phyloP scores from a whole-genome alignment of 2,797 vertebrate species.

The Tiaroga cobitis region DNA sequence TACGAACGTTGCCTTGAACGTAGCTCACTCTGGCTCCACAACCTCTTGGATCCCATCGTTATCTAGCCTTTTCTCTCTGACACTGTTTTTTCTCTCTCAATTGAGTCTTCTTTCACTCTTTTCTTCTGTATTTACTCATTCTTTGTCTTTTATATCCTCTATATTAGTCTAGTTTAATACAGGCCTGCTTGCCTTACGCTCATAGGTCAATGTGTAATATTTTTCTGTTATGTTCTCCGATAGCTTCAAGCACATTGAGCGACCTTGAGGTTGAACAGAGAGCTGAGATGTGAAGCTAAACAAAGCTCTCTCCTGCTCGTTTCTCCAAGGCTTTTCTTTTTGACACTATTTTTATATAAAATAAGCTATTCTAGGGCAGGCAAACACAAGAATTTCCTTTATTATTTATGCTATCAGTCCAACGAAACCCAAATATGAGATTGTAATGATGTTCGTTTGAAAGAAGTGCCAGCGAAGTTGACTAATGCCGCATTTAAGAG shows the following conservation, averaged over 20 bases:
- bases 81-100: slow-evolving; percentile 49
- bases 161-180: slow-evolving; percentile 53
- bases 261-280: slow-evolving; percentile 66
- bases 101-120: slow-evolving; percentile 19
- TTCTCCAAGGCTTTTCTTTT: slow-evolving; percentile 23
- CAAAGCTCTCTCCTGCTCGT: slow-evolving; percentile 59
- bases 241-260: slow-evolving; percentile 65
- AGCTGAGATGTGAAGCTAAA: slow-evolving; percentile 58
- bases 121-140: slow-evolving; percentile 49
- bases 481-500: slow-evolving; percentile 61
- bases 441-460: slow-evolving; percentile 68
- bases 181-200: not conserved
- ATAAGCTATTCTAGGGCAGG: not conserved
- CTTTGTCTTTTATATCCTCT: not conserved
- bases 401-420: not conserved
- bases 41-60: slow-evolving; percentile 46
- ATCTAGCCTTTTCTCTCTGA: slow-evolving; percentile 20
- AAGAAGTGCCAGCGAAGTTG: slow-evolving; percentile 66
- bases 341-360: not conserved
- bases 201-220: slow-evolving; percentile 64
- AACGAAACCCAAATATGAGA: not conserved
- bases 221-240: slow-evolving; percentile 66
- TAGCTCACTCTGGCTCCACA: slow-evolving; percentile 12
- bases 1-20: slow-evolving; percentile 63
- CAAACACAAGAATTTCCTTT: slow-evolving; percentile 1